phyloP scores from a whole-genome alignment of 1,140 invertebrate species.

The Galleria mellonella region DNA sequence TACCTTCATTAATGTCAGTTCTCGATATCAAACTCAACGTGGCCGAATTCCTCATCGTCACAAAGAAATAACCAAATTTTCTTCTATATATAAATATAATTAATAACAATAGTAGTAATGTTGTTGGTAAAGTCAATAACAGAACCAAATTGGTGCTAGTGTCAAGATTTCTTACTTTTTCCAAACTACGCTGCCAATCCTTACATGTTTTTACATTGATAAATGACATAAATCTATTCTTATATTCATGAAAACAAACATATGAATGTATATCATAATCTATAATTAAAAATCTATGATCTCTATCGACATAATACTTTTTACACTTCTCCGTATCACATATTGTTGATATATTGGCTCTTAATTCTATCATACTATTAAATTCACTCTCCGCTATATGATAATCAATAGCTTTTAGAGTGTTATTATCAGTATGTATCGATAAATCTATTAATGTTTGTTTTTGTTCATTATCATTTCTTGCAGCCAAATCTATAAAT shows the following conservation, averaged over 20 bases:
- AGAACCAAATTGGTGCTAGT: constrained; percentile 22
- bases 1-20: constrained; percentile 13
- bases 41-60: constrained; percentile 73
- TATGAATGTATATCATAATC: constrained; percentile 42
- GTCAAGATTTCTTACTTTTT: constrained; percentile 12
- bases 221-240: constrained; percentile 22
- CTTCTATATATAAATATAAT: constrained; percentile 59
- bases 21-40: constrained; percentile 62
- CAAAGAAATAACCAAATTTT: constrained; percentile 74
- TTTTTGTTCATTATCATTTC: constrained; percentile 23
- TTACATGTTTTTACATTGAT: constrained; percentile 27
- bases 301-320: constrained; percentile 5
- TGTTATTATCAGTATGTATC: neutral
- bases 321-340: neutral
- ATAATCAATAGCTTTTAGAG: constrained; percentile 3
- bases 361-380: constrained; percentile 14
- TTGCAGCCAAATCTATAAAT: constrained; percentile 57
- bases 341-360: neutral
- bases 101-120: constrained; percentile 35
- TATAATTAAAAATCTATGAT: constrained; percentile 30
- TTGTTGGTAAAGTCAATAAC: constrained; percentile 27
- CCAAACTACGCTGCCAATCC: constrained; percentile 13
- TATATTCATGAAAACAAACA: constrained; percentile 30
- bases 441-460: neutral
- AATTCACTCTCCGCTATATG: constrained; percentile 31